phyloP scores from a whole-genome alignment of 2,797 vertebrate genomes.

The Liasis olivaceus region DNA sequence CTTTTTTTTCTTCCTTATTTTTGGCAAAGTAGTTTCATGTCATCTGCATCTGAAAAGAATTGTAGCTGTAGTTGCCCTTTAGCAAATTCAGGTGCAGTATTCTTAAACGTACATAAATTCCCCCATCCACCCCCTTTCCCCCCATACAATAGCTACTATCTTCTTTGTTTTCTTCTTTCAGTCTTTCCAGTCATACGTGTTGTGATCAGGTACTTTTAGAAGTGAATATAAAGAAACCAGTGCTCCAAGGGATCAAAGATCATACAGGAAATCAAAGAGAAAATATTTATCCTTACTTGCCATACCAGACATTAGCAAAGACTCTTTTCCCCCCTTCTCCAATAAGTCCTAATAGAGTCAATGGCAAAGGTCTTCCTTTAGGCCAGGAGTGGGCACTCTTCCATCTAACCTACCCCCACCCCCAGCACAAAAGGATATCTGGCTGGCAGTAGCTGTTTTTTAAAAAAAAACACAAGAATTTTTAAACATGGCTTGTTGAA shows the following conservation, averaged over 20 bases:
- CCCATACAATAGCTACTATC: not conserved
- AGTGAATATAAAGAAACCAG: not conserved
- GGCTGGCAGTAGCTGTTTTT: not conserved
- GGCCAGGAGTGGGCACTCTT: not conserved
- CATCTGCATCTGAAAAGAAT: slow-evolving; percentile 51
- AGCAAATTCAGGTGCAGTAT: slow-evolving; percentile 55
- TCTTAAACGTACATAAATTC: slow-evolving; percentile 26
- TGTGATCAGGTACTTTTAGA: slow-evolving; percentile 17
- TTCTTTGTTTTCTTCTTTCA: not conserved
- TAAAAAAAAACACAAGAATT: too few species aligned
- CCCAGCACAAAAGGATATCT: not conserved
- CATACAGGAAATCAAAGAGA: not conserved
- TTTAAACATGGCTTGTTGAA: too few species aligned
- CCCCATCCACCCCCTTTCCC: slow-evolving; percentile 5
- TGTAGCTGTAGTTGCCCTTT: slow-evolving; percentile 26
- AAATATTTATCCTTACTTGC: not conserved
- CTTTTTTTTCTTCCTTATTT: slow-evolving; percentile 30
- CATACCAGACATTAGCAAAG: not conserved
- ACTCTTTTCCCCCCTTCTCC: not conserved
- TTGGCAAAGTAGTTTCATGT: slow-evolving; percentile 33
- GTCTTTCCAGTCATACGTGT: not conserved
- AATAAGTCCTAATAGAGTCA: not conserved
- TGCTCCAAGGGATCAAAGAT: not conserved
- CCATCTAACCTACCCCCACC: not conserved
- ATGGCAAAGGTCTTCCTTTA: not conserved